Conservation (phyloP, 2,888 invertebrate species). For the Oligia latruncula region DNA sequence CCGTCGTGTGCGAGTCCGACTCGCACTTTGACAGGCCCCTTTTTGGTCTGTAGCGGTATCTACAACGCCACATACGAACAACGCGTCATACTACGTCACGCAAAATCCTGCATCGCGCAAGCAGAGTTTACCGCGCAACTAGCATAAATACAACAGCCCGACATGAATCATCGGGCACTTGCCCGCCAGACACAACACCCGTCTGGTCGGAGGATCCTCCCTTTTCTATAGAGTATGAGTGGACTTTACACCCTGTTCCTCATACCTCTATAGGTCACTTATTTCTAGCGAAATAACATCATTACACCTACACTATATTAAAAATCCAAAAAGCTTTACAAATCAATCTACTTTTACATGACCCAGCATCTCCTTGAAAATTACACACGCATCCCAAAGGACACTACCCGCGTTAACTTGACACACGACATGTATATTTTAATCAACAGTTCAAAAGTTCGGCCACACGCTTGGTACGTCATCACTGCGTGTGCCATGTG, state of each 20-base stretch:
- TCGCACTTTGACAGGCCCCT: not conserved
- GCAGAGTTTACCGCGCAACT: no score
- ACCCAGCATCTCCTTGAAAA: not conserved
- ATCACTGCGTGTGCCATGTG: conserved; percentile 65
- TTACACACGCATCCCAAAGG: conserved; percentile 10
- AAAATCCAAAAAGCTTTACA: not conserved
- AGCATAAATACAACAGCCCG: no score
- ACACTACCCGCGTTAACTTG: conserved; percentile 30
- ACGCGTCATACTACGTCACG: no score
- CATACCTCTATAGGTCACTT: no score
- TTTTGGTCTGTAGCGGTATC: not conserved
- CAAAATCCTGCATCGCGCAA: no score
- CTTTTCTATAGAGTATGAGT: no score
- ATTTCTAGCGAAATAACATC: not conserved
- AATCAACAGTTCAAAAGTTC: conserved; percentile 71
- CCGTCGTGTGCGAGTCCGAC: not conserved
- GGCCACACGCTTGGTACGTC: conserved; percentile 56
- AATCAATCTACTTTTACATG: not conserved
- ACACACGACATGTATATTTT: conserved; percentile 53
- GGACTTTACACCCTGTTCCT: no score
- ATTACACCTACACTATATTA: no score
- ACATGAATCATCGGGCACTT: no score
- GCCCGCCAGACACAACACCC: no score
- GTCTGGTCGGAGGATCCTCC: no score
- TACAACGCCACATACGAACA: no score